Evolutionary conservation across 2,113 vertebrate species (phyloP).

Genomic region (Penelope pileata): DNA sequence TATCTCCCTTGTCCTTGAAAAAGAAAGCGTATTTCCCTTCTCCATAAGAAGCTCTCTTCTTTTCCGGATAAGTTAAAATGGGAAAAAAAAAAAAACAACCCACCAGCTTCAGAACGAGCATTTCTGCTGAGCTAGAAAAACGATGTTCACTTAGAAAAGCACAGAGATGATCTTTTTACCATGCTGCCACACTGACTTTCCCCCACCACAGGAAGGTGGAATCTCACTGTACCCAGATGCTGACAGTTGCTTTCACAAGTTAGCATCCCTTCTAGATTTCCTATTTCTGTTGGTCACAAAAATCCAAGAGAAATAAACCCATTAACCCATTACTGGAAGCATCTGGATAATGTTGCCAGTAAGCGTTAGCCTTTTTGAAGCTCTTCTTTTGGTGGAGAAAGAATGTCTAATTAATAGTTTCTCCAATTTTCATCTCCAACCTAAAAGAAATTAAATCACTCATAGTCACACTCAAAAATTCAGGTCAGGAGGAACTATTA

Average conservation of each 20-base stretch:
- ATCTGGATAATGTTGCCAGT: neutral
- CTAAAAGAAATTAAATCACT: neutral
- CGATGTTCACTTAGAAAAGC: neutral
- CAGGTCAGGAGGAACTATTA: neutral
- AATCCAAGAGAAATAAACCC: neutral
- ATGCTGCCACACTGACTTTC: neutral
- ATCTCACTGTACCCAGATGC: neutral
- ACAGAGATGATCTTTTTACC: neutral
- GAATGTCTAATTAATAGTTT: neutral
- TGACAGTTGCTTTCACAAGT: neutral
- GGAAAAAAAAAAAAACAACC: neutral
- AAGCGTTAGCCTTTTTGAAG: neutral
- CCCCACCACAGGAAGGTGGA: neutral
- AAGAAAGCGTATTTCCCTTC: neutral
- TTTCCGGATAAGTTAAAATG: neutral
- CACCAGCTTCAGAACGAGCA: neutral
- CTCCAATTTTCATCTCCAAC: neutral
- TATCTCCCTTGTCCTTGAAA: neutral
- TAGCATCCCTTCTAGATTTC: neutral
- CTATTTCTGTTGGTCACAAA: neutral
- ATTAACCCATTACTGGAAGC: neutral
- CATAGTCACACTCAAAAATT: neutral
- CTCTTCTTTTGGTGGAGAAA: neutral
- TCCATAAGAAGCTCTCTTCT: neutral
- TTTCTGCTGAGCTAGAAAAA: neutral